These are phyloP conservation scores for Blastomussa wellsi DNA, from an alignment of 92 coral and sea anemone genomes.

Conservation along the genomic window DNA sequence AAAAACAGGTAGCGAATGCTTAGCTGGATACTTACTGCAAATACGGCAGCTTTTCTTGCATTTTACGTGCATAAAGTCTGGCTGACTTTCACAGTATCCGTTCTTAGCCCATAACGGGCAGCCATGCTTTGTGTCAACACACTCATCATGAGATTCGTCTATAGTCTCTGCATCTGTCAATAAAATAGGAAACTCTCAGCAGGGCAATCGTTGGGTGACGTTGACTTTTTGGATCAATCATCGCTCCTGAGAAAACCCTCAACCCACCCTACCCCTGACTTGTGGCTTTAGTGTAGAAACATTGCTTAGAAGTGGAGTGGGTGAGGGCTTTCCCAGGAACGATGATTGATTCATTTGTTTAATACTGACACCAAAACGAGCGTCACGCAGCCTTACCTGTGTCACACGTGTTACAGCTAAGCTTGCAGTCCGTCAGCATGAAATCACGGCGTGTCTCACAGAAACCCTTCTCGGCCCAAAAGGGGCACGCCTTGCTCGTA, in stretches of 20 bases:
- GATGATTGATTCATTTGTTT: too few species aligned
- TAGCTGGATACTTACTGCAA: constrained; percentile 47
- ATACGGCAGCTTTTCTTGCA: constrained; percentile 79
- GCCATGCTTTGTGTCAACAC: constrained; percentile 46
- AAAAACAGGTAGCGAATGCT: neutral
- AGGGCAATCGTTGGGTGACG: neutral
- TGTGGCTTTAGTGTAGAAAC: too few species aligned
- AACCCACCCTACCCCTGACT: too few species aligned
- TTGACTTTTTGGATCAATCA: too few species aligned
- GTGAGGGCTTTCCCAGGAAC: too few species aligned
- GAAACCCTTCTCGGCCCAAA: constrained; percentile 76
- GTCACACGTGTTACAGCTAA: constrained; percentile 79
- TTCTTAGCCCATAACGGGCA: constrained; percentile 64
- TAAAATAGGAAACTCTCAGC: neutral
- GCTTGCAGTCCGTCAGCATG: constrained; percentile 76
- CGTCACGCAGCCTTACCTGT: constrained; percentile 47
- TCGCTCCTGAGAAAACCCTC: too few species aligned
- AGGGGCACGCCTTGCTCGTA: constrained; percentile 54
- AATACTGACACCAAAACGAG: too few species aligned
- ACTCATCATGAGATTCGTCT: constrained; percentile 38
- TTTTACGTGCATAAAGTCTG: constrained; percentile 73
- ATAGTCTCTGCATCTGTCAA: constrained; percentile 12
- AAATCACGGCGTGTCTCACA: constrained; percentile 72
- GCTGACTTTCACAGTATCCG: constrained; percentile 73
- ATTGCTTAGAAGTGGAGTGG: too few species aligned